phyloP scores from a whole-genome alignment of 2,113 vertebrate species.

The Dipodomys stephensi region DNA sequence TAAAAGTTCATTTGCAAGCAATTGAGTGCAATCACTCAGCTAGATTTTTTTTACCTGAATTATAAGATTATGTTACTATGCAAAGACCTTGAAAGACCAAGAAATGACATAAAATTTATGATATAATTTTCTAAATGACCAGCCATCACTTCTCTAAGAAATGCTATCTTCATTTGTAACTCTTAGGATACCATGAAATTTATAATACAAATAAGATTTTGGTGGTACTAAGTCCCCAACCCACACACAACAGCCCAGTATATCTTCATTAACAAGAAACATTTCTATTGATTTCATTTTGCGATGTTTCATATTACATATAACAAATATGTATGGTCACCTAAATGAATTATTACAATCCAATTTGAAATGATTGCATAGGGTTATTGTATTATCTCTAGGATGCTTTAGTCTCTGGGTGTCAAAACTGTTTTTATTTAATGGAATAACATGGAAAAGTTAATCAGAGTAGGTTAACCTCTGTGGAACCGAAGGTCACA shows the following conservation, averaged over 20 bases:
- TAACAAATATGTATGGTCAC: conserved; percentile 94
- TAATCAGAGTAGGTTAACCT: conserved; percentile 90
- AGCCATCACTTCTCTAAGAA: conserved; percentile 83
- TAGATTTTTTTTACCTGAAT: conserved; percentile 59
- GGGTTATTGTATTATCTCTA: conserved; percentile 92
- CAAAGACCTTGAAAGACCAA: conserved; percentile 79
- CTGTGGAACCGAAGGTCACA: conserved; percentile 86
- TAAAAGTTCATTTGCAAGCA: conserved; percentile 71
- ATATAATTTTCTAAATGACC: conserved; percentile 87
- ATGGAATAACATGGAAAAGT: conserved; percentile 94
- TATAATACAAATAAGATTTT: conserved; percentile 91
- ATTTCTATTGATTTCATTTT: conserved; percentile 96
- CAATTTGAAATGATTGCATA: conserved; percentile 93
- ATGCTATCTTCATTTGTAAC: conserved; percentile 87
- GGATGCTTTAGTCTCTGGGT: conserved; percentile 94
- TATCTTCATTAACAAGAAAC: conserved; percentile 97
- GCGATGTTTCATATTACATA: conserved; percentile 94
- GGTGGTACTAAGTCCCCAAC: conserved; percentile 88
- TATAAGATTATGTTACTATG: conserved; percentile 46
- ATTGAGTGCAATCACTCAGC: conserved; percentile 43
- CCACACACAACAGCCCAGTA: conserved; percentile 91
- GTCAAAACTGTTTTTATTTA: conserved; percentile 96
- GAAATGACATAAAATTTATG: conserved; percentile 83
- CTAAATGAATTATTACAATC: conserved; percentile 94
- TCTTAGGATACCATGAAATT: conserved; percentile 84